Conservation (phyloP, 2,888 invertebrate species). For the Nemoura dubitans region DNA sequence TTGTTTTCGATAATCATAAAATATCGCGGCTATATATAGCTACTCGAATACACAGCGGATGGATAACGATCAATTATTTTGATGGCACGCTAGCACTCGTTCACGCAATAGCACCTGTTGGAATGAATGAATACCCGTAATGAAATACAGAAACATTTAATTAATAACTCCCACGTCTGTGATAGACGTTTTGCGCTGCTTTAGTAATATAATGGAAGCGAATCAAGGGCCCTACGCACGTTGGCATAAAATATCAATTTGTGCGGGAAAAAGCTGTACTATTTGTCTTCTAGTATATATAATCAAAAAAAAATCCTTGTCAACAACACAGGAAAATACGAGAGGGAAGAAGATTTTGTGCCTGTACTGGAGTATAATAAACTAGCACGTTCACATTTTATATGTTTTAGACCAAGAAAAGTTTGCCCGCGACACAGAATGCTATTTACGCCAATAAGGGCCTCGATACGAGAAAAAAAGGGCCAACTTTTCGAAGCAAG, state of each 20-base stretch:
- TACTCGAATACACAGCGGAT: neutral
- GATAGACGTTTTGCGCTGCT: neutral
- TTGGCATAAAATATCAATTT: neutral
- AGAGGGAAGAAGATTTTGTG: neutral
- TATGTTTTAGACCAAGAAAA: neutral
- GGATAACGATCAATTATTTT: neutral
- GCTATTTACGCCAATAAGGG: neutral
- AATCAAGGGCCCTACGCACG: neutral
- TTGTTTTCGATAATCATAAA: neutral
- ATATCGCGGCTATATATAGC: neutral
- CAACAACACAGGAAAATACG: neutral
- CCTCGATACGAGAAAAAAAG: neutral
- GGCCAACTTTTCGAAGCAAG: neutral
- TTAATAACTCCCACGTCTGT: neutral
- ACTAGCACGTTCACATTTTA: neutral
- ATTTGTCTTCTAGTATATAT: neutral
- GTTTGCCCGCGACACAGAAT: neutral
- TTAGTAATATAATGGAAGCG: neutral
- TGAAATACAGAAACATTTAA: neutral
- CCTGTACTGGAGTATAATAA: neutral
- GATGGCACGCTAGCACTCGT: neutral
- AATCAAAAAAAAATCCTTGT: slow-evolving; percentile 9
- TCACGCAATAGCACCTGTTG: neutral
- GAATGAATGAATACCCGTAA: neutral
- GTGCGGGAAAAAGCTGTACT: neutral